Evolutionary conservation across 1,140 invertebrate genomes (phyloP).

Genomic region (Drosophila auraria): DNA sequence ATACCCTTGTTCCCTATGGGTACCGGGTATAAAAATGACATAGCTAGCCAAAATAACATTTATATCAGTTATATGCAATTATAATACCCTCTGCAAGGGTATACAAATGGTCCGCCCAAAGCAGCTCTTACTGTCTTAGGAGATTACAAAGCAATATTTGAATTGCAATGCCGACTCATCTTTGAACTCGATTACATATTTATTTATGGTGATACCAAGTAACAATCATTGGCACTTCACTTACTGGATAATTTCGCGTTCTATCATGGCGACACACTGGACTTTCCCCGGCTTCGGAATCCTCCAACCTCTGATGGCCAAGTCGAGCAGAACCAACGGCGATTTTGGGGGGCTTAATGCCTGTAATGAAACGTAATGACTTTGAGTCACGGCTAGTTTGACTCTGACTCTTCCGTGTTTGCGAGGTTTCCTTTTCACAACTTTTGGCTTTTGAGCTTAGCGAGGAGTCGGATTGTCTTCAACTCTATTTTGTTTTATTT

Average conservation of each 20-base stretch:
- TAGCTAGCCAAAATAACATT: no score
- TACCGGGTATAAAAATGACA: no score
- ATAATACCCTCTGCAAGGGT: no score
- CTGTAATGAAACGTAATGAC: slow-evolving; percentile 46
- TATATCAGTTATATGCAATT: no score
- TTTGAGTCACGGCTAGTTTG: slow-evolving; percentile 39
- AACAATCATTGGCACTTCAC: slow-evolving; percentile 54
- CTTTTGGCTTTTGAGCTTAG: slow-evolving; percentile 35
- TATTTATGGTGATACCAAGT: slow-evolving; percentile 1
- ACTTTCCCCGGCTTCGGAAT: slow-evolving; percentile 2
- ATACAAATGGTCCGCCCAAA: no score
- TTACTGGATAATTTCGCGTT: slow-evolving; percentile 78
- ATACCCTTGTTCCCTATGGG: no score
- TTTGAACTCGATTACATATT: background rate
- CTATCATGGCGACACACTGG: slow-evolving; percentile 58
- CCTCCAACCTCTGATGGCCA: slow-evolving; percentile 18
- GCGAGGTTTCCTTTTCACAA: slow-evolving; percentile 31
- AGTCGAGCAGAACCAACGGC: slow-evolving; percentile 37
- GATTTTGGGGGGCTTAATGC: slow-evolving; percentile 6
- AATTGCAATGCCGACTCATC: background rate
- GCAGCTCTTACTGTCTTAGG: background rate
- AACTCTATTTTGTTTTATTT: slow-evolving; percentile 6
- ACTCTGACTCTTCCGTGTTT: slow-evolving; percentile 33
- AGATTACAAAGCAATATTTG: background rate
- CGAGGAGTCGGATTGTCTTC: slow-evolving; percentile 38